Evolutionary conservation across 2,113 vertebrate species (phyloP), one percentile per base, ranked within the genome.

Genomic region (Microcebus ravelobensis): DNA sequence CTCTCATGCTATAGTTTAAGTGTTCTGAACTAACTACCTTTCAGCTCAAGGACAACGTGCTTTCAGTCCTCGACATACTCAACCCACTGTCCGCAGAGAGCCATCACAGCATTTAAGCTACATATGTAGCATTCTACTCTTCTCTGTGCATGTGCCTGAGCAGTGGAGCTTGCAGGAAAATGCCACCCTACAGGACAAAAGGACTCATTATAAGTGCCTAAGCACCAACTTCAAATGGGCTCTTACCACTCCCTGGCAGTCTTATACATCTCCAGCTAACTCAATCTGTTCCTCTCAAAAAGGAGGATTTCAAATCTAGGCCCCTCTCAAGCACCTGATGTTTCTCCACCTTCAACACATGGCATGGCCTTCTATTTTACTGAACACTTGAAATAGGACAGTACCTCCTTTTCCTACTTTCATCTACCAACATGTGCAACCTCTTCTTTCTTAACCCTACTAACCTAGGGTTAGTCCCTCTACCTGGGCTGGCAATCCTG

Each of bases 401-500:
- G 13, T 27, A 17, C 14, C 23, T 52, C 23, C 6, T 42, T 74
- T 45, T 50, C 42, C 61, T 6, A 7, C 20, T 31, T 7, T 25
- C 31, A 76, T 2, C 29, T 12, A 27, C 1, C 1, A 21, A 15
- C 17, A 10, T 1, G 9, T 2, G 9, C 27, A 31, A 1, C 45
- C 23, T 55, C 39, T 7, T 20, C 80, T 45, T 48, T 55, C 70
- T 21, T 25, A 36, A 18, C 3, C 18, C 76, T 39, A 4, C 0
- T 20, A 48, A 52, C 17, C 34, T 15, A 31, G 31, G 48, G 31
- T 55, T 31, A 61, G 48, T 61, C 42, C 23, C n/a, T 52, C 61
- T 3, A 25, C 3, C n/a, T 23, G 20, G 42, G 57, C 42, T 13
- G 84, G 27, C 0, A 2, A 55, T 21, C 29, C 67, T 31, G 42